phyloP scores from a whole-genome alignment of 2,888 invertebrate species.

The Drosophila macrothrix region DNA sequence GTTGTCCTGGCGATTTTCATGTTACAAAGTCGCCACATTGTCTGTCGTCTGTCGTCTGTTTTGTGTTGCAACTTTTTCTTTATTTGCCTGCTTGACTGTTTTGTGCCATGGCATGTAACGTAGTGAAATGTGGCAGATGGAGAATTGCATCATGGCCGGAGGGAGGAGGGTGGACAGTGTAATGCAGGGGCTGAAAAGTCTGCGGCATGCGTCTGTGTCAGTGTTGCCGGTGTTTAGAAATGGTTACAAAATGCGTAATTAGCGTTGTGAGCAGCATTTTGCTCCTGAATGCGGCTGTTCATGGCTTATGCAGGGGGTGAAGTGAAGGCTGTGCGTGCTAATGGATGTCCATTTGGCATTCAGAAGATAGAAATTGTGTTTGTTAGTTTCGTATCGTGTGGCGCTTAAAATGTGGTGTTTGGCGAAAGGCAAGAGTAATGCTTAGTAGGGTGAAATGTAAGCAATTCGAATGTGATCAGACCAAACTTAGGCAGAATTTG shows the following conservation, averaged over 20 bases:
- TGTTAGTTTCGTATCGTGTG: conserved; percentile 13
- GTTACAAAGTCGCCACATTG: conserved; percentile 77
- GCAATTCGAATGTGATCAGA: neutral
- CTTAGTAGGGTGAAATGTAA: neutral
- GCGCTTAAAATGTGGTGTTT: neutral
- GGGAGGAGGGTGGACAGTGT: neutral
- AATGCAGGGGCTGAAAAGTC: neutral
- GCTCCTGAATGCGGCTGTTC: conserved; percentile 13
- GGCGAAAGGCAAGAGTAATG: neutral
- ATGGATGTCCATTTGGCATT: conserved; percentile 48
- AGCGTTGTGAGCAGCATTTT: conserved; percentile 70
- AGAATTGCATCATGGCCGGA: neutral
- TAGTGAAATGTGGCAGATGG: conserved; percentile 17
- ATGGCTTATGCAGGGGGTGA: neutral
- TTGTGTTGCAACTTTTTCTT: conserved; percentile 54
- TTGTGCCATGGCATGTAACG: conserved; percentile 26
- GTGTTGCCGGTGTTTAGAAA: conserved; percentile 64
- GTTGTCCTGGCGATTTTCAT: conserved; percentile 78
- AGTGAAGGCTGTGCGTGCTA: conserved; percentile 26
- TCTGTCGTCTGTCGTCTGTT: conserved; percentile 70
- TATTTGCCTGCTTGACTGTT: conserved; percentile 43
- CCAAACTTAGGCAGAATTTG: neutral
- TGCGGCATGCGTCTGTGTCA: conserved; percentile 45
- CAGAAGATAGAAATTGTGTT: conserved; percentile 27
- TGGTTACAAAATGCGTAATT: conserved; percentile 79